These are phyloP conservation scores for Chelon auratus DNA, from an alignment of 2,797 vertebrate genomes.

Conservation along the genomic window DNA sequence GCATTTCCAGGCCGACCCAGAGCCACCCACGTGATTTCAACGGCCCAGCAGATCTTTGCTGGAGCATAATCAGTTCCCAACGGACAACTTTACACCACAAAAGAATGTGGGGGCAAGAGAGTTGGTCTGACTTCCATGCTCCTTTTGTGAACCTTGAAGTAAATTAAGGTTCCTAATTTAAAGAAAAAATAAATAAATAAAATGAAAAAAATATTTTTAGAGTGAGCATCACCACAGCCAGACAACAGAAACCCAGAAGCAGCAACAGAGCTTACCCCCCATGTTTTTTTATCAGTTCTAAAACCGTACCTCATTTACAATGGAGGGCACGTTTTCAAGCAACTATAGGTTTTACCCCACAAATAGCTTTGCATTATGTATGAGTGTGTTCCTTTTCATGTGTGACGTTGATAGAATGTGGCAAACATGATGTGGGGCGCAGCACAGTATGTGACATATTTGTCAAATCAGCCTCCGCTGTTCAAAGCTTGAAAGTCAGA, in stretches of 20 bases:
- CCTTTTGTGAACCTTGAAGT: no score
- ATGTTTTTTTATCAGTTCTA: not conserved
- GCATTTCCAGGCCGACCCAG: no score
- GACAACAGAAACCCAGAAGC: not conserved
- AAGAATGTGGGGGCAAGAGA: no score
- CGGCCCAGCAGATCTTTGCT: no score
- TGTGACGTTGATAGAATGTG: constrained; percentile 3
- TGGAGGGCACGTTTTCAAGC: constrained; percentile 16
- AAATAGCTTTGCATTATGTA: constrained; percentile 40
- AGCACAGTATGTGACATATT: constrained; percentile 6
- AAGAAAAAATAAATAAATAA: no score
- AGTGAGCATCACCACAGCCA: no score
- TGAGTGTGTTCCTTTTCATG: not conserved
- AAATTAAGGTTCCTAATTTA: no score
- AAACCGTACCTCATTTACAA: constrained; percentile 25
- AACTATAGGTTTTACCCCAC: constrained; percentile 6
- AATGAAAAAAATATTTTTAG: no score
- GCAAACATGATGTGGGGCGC: constrained; percentile 2
- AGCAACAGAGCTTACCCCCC: not conserved
- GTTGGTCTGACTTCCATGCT: no score
- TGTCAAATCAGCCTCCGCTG: not conserved
- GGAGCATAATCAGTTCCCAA: no score
- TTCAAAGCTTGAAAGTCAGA: not conserved
- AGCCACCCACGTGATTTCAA: no score
- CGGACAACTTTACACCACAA: no score